Conservation (phyloP, 2,888 invertebrate species). For the Brassicogethes aeneus region DNA sequence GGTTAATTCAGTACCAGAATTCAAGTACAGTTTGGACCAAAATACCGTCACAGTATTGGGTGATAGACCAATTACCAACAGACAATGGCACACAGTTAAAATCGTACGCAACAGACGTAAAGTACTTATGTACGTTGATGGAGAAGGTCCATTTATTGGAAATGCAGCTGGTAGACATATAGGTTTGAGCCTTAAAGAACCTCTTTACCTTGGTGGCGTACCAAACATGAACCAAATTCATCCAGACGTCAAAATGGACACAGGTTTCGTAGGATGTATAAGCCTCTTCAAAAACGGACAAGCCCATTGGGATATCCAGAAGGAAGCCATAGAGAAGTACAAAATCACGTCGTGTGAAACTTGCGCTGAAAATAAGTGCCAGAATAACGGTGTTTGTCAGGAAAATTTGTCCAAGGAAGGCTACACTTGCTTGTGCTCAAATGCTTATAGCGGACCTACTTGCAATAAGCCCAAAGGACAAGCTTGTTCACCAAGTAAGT, state of each 20-base stretch:
- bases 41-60: conserved; percentile 63
- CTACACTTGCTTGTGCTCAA: conserved; percentile 71
- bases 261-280: conserved; percentile 84
- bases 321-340: conserved; percentile 56
- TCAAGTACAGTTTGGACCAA: conserved; percentile 74
- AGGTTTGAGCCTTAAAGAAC: conserved; percentile 70
- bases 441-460: conserved; percentile 67
- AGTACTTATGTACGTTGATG: conserved; percentile 63
- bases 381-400: conserved; percentile 77
- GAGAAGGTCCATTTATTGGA: conserved; percentile 59
- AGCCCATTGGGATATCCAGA: conserved; percentile 61
- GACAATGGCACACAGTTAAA: conserved; percentile 83
- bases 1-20: conserved; percentile 68
- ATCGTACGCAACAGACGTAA: conserved; percentile 38
- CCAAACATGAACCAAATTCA: conserved; percentile 57
- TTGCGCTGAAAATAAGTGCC: conserved; percentile 67
- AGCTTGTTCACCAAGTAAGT: conserved; percentile 70
- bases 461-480: conserved; percentile 76
- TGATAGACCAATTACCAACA: conserved; percentile 58
- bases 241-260: conserved; percentile 47
- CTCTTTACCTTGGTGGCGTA: conserved; percentile 79
- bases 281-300: conserved; percentile 71
- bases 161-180: conserved; percentile 54
- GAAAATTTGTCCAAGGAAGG: conserved; percentile 73
- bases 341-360: conserved; percentile 75